Evolutionary conservation across 2,797 vertebrate genomes (phyloP).

Genomic region (Pseudomugil gertrudae): DNA sequence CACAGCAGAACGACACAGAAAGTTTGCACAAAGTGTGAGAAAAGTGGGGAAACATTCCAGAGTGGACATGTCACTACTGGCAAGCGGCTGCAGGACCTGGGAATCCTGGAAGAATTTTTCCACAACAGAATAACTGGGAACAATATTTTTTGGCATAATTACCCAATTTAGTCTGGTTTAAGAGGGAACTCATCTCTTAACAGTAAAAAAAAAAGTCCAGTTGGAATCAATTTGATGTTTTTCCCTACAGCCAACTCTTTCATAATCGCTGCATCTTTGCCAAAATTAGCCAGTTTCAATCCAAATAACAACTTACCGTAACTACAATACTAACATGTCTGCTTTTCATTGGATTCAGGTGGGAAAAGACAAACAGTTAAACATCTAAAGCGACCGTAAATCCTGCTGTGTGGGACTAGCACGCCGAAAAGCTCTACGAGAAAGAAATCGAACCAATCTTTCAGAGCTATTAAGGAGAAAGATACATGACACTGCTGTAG

Average conservation of each 20-base stretch:
- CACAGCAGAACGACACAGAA: conserved; percentile 39
- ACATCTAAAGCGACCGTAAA: neutral
- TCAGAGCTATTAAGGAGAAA: neutral
- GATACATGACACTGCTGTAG: neutral
- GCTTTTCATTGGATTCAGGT: neutral
- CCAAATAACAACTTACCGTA: neutral
- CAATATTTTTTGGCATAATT: conserved; percentile 7
- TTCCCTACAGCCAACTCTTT: neutral
- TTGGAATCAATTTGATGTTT: neutral
- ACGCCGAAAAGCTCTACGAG: neutral
- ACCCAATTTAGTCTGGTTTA: conserved; percentile 19
- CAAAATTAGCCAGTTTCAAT: neutral
- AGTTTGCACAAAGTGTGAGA: conserved; percentile 64
- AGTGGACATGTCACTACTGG: conserved; percentile 49
- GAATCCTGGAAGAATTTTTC: conserved; percentile 22
- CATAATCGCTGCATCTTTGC: neutral
- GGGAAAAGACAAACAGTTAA: neutral
- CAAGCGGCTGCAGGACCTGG: conserved; percentile 30
- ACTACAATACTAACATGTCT: neutral
- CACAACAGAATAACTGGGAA: conserved; percentile 22
- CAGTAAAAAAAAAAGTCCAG: neutral
- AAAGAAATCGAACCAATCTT: neutral
- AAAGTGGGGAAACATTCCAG: conserved; percentile 63
- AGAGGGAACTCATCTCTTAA: conserved; percentile 20
- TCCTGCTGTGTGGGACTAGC: too few relatives aligned